Conservation (phyloP, 2,888 invertebrate genomes). For the Meghimatium bilineatum region DNA sequence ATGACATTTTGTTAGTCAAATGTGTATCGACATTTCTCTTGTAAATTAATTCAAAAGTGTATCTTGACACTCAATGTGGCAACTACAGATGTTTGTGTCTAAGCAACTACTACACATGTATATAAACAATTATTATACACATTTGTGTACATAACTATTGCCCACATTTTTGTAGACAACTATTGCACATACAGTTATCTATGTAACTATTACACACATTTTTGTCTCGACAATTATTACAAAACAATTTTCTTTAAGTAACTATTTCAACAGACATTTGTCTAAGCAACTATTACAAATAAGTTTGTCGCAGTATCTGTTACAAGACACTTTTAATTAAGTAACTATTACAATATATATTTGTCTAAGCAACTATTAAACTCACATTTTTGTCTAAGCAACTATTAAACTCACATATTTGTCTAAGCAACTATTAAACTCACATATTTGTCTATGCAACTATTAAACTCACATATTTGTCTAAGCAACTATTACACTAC, state of each 20-base stretch:
- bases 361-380: background rate
- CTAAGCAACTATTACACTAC: no score
- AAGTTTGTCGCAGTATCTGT: background rate
- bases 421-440: no score
- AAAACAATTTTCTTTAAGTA: background rate
- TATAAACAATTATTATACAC: background rate
- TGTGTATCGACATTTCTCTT: no score
- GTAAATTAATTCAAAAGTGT: no score
- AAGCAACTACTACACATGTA: background rate
- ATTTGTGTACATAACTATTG: background rate
- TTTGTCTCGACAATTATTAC: background rate
- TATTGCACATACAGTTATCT: background rate
- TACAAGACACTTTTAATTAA: no score
- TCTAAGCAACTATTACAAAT: background rate
- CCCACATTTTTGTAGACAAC: background rate
- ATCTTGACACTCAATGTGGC: no score
- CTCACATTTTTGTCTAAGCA: no score
- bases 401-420: no score
- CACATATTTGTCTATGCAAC: background rate
- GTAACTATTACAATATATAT: no score
- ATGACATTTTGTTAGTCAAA: no score
- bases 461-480: background rate
- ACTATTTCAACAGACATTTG: background rate
- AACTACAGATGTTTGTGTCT: background rate
- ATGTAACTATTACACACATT: background rate